Base-by-base conservation (phyloP, 2,888 invertebrate species). In the Andrena dorsata region DNA sequence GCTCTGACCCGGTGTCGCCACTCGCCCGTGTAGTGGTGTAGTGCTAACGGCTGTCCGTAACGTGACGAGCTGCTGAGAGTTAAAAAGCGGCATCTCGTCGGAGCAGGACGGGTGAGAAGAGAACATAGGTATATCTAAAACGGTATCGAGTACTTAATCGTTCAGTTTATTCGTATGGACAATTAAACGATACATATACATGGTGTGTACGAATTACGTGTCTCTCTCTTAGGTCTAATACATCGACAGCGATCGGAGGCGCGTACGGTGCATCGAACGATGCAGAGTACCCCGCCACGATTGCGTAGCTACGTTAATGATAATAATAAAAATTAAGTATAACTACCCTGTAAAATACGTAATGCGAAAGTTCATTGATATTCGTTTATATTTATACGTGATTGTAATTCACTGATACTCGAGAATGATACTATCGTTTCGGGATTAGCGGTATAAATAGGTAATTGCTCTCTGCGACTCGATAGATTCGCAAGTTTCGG, bases 181-280 rank as follows among this genome's bases (percentile, higher is more conserved):
- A 92, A 91, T 92, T 91, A 92, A 93, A 93, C 91, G 92, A 92
- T 93, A 93, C 92, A 92, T 93, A 92, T 90, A 92, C 90, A 90
- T 90, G 85, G 86, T 91, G 89, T 91, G 90, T 92, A 92, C 90
- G 92, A 91, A 92, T 92, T 92, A 92, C 90, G 90, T 91, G 89
- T 90, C 88, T 88, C 84, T 87, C 83, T 85, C 91, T 93, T 91
- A 92, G 87, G 85, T 90, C 92, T 92, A 93, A 90, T 92, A 92
- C 92, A 92, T 92, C 91, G 91, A 92, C 88, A 86, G 89, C 90
- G 85, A 82, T 86, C 88, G 78, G 80, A 84, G 84, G 84, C 81
- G 83, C 72, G 72, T 75, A 82, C 82, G 60, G 71, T 64, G 79
- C 84, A 76, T 78, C 81, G 80, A 32, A 58, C 30, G 69, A 83